phyloP scores from a whole-genome alignment of 2,888 invertebrate genomes.

The Anodontia alba region DNA sequence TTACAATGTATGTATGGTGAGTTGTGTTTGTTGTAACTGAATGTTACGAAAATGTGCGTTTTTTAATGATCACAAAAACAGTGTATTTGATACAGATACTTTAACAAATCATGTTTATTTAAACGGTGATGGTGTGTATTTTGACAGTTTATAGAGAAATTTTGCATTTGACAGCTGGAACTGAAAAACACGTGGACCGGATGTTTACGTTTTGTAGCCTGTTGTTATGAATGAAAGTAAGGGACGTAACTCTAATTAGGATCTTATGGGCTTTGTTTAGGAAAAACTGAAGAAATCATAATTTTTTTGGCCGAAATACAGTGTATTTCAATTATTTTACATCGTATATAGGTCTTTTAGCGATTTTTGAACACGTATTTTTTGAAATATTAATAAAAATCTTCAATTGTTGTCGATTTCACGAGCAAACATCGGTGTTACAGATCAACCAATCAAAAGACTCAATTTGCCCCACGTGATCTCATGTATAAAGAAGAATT shows the following conservation, averaged over 20 bases:
- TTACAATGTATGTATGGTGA: too few relatives aligned
- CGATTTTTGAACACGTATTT: not conserved
- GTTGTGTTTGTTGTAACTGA: too few relatives aligned
- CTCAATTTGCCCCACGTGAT: slow-evolving; percentile 62
- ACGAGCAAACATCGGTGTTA: slow-evolving; percentile 45
- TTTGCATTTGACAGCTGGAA: slow-evolving; percentile 43
- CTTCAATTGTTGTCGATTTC: slow-evolving; percentile 41
- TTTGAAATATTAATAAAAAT: slow-evolving; percentile 33
- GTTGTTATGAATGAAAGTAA: slow-evolving; percentile 61
- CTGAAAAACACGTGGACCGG: slow-evolving; percentile 65
- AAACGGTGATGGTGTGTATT: too few relatives aligned
- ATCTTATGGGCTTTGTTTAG: not conserved
- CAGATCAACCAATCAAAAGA: slow-evolving; percentile 58
- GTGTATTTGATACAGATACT: too few relatives aligned
- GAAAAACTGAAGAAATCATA: not conserved
- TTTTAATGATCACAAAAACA: too few relatives aligned
- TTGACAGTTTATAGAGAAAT: too few relatives aligned
- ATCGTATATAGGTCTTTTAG: not conserved
- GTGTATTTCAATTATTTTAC: not conserved
- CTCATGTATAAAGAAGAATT: slow-evolving; percentile 9
- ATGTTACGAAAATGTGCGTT: too few relatives aligned
- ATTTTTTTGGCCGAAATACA: not conserved
- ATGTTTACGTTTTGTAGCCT: slow-evolving; percentile 65
- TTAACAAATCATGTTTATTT: too few relatives aligned
- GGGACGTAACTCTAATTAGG: slow-evolving; percentile 49